Base-by-base conservation (phyloP, 1,140 invertebrate species). In the Formica selysi region DNA sequence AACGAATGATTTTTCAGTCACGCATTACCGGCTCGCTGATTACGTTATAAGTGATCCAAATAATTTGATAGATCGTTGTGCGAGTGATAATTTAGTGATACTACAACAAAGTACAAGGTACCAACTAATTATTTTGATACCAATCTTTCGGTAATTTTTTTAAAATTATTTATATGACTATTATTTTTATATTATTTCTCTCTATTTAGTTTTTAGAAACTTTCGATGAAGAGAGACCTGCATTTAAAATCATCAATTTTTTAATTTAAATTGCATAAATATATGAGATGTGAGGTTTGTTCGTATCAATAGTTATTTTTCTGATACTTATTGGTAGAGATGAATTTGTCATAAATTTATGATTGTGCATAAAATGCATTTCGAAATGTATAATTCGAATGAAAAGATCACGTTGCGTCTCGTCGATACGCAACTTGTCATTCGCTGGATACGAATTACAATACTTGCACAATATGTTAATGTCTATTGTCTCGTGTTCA, bases 21-120 rank as follows among this genome's bases (percentile, higher is more conserved):
- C 68, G 79, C 79, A 32, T 38, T 48, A n/a, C 19, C 54, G 68
- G 41, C 68, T 44, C 36, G 68, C 29, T 74, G 68, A 83, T 74
- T 73, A 48, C n/a, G 68, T 68, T 44, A 38, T 11, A 61, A 62
- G 22, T 29, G 41, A 74, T 70, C 8, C 22, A 26, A 62, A 48
- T 61, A 83, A 74, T 73, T 10, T 44, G 36, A 57, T 10, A 41
- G n/a, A 57, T 62, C 19, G n/a, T 65, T 16, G 41, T 2, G 22
- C n/a, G 11, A 79, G n/a, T 22, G 44, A 54, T 38, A 79, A 68
- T 38, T 67, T 36, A 16, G 16, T 10, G 26, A 62, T 62, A 26
- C 26, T 65, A 41, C n/a, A 44, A 71, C 67, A 32, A 41, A 71
- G 16, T 59, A 1, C 19, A 16, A 54, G 38, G 11, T 1, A 22